Base-by-base conservation (phyloP, 2,888 invertebrate genomes). In the Apoda limacodes region DNA sequence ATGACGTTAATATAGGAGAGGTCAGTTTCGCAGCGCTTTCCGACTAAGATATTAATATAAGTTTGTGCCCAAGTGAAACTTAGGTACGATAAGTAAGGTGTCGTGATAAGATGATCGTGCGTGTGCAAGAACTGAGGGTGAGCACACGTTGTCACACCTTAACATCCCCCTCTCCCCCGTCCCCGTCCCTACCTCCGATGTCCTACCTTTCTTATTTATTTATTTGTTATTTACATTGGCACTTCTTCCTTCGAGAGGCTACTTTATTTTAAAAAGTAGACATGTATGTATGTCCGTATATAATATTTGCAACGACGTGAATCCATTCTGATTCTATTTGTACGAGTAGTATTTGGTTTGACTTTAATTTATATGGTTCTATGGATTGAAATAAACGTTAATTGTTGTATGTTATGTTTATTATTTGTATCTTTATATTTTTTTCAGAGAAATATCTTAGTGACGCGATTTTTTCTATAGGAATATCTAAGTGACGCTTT, bases 331-430 rank as follows among this genome's bases (percentile, higher is more conserved):
- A 69, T 62, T 63, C 29, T 60, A 57, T 53, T 52, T 63, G 60
- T 70, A 67, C 57, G 56, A 62, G 67, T 75, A 71, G 72, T 66
- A 66, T 66, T 74, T 69, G 60, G 61, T 67, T 72, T 71, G 63
- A 67, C 53, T 67, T 66, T 71, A 61, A 74, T 70, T 70, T 69
- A 71, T 71, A 72, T 71, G 75, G 75, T 78, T 72, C 74, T 72
- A 66, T 75, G 76, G 71, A 76, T 72, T 76, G 68, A 76, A 76
- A 76, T 78, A 76, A 76, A 78, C 60, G 71, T 75, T 75, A 68
- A 68, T 68, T 76, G 74, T 75, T 76, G 75, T 76, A 76, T 63
- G n/a, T 62, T 65, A 64, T 55, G 53, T 48, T 60, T 60, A 59
- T 60, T 70, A 66, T 66, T 68, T 56, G 60, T 59, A 37, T 35